Evolutionary conservation across 2,888 invertebrate genomes (phyloP).

Genomic region (Cephus nigrinus): DNA sequence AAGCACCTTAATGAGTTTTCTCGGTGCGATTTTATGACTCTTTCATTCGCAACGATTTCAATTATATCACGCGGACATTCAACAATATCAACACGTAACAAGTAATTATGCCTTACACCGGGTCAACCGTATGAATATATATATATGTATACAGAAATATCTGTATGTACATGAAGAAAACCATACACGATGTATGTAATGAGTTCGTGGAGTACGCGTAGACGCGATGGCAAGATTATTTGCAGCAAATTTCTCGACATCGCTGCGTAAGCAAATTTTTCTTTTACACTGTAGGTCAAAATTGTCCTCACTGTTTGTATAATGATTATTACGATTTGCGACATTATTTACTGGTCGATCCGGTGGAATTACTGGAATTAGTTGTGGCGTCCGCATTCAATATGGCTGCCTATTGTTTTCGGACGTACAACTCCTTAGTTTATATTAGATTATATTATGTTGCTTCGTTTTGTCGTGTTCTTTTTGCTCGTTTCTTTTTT

Average conservation of each 20-base stretch:
- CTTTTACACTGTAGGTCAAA: neutral
- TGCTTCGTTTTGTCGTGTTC: slow-evolving; percentile 4
- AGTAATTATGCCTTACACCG: neutral
- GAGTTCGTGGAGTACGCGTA: neutral
- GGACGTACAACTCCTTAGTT: slow-evolving; percentile 27
- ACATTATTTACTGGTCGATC: slow-evolving; percentile 25
- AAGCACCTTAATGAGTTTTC: neutral
- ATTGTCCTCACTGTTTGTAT: slow-evolving; percentile 12
- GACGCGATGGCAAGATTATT: neutral
- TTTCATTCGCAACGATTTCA: neutral
- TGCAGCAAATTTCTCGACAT: neutral
- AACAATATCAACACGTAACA: neutral
- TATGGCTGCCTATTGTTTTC: slow-evolving; percentile 50
- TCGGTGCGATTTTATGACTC: neutral
- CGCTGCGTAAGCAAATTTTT: neutral
- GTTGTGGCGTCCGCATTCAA: slow-evolving; percentile 37
- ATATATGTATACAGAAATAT: neutral
- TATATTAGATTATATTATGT: slow-evolving; percentile 2
- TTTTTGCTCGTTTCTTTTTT: neutral
- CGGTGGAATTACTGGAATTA: slow-evolving; percentile 3
- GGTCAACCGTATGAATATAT: neutral
- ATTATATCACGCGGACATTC: neutral
- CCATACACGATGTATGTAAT: neutral
- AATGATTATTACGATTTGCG: slow-evolving; percentile 34
- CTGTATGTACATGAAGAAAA: neutral